phyloP scores from a whole-genome alignment of 2,797 vertebrate genomes.

The Sorex maritimensis region DNA sequence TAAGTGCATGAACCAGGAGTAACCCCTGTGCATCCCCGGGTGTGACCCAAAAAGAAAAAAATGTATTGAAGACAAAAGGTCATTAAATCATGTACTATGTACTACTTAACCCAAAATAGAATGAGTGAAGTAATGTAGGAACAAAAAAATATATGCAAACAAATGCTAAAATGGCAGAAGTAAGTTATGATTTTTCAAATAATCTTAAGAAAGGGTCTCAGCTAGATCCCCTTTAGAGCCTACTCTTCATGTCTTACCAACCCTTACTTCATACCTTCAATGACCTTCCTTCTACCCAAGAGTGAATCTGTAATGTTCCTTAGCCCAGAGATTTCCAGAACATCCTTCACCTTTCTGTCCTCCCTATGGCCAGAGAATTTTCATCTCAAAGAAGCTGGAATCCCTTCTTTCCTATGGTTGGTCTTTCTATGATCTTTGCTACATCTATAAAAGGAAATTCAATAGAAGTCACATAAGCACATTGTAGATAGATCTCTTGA shows the following conservation, averaged over 20 bases:
- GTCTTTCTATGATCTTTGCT: background rate
- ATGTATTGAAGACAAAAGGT: background rate
- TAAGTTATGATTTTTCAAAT: background rate
- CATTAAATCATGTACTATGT: background rate
- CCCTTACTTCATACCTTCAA: background rate
- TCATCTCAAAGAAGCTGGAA: background rate
- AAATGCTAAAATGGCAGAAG: background rate
- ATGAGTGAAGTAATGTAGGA: background rate
- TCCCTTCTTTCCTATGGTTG: background rate
- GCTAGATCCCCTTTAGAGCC: background rate
- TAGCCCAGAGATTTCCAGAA: background rate
- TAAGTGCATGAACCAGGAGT: too few species aligned
- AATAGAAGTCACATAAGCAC: background rate
- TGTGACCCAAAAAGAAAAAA: too few species aligned
- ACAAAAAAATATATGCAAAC: background rate
- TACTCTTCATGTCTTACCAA: background rate
- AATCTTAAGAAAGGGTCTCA: background rate
- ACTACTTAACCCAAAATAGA: background rate
- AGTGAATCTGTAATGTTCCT: background rate
- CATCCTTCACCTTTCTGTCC: background rate
- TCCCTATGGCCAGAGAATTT: background rate
- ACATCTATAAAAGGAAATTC: constrained; percentile 5
- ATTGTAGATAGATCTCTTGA: background rate
- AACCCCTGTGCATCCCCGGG: too few species aligned
- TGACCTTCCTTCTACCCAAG: constrained; percentile 10